Evolutionary conservation across 2,888 invertebrate species (phyloP).

Genomic region (Tinea semifulvella): DNA sequence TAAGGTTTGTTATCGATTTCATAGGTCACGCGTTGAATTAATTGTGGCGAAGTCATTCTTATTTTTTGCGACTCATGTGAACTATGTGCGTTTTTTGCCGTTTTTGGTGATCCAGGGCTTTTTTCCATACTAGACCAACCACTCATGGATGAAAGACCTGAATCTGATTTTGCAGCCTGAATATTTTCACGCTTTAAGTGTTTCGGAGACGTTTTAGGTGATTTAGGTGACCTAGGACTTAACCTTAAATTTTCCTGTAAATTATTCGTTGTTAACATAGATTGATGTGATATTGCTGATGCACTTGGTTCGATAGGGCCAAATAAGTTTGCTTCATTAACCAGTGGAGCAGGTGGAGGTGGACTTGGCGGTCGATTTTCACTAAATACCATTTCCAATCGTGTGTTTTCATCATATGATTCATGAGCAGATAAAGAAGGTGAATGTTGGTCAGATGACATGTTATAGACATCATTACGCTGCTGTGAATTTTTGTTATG

Average conservation of each 20-base stretch:
- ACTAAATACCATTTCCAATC: slow-evolving; percentile 55
- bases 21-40: slow-evolving; percentile 43
- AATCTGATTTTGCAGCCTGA: slow-evolving; percentile 83
- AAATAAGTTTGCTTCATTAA: slow-evolving; percentile 67
- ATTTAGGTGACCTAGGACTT: slow-evolving; percentile 77
- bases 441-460: slow-evolving; percentile 64
- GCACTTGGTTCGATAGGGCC: slow-evolving; percentile 46
- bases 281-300: slow-evolving; percentile 30
- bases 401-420: slow-evolving; percentile 66
- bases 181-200: slow-evolving; percentile 67
- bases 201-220: slow-evolving; percentile 77
- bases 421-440: slow-evolving; percentile 71
- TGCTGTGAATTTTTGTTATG: slow-evolving; percentile 43
- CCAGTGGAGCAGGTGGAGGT: slow-evolving; percentile 83
- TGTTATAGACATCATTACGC: slow-evolving; percentile 61
- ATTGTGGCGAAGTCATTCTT: slow-evolving; percentile 48
- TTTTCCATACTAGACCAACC: slow-evolving; percentile 88
- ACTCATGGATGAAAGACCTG: slow-evolving; percentile 87
- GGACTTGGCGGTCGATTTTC: slow-evolving; percentile 74
- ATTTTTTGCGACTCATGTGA: slow-evolving; percentile 51
- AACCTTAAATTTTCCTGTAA: slow-evolving; percentile 60
- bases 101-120: slow-evolving; percentile 83
- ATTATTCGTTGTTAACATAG: slow-evolving; percentile 40
- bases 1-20: slow-evolving; percentile 56
- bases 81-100: slow-evolving; percentile 44